phyloP scores from a whole-genome alignment of 2,113 vertebrate species.

The Todiramphus chloris region DNA sequence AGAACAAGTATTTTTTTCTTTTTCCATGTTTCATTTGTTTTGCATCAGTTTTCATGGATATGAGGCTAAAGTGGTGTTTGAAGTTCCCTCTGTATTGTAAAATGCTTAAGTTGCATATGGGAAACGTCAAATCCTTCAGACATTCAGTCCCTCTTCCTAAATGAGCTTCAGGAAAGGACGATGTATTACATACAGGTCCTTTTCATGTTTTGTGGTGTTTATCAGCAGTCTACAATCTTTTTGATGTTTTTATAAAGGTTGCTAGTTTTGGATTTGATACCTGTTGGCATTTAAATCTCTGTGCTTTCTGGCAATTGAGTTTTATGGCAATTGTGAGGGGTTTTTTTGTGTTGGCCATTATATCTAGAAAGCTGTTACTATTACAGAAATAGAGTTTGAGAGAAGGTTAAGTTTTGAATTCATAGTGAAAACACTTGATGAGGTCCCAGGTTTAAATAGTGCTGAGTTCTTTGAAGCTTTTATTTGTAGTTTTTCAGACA shows the following conservation, averaged over 20 bases:
- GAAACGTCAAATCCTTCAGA: not conserved
- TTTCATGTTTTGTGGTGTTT: not conserved
- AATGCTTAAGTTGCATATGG: not conserved
- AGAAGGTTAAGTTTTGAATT: not conserved
- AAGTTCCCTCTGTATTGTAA: not conserved
- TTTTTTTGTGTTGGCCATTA: not conserved
- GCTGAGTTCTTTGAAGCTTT: not conserved
- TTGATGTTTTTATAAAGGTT: not conserved
- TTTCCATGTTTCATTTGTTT: not conserved
- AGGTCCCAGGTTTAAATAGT: not conserved
- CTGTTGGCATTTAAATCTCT: not conserved
- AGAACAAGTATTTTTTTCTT: not conserved
- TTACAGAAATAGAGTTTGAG: not conserved
- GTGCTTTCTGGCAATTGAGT: not conserved
- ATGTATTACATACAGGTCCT: fast-evolving
- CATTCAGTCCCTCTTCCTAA: not conserved
- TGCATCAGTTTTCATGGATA: not conserved
- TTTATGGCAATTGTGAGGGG: not conserved
- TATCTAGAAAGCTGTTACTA: not conserved
- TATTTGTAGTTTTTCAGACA: not conserved
- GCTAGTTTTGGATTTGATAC: fast-evolving
- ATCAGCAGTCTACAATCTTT: not conserved
- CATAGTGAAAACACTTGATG: not conserved
- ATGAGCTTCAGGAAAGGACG: not conserved
- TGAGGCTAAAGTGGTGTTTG: not conserved